These are phyloP conservation scores for Datnioides undecimradiatus DNA, from an alignment of 2,113 vertebrate species.

Conservation along the genomic window DNA sequence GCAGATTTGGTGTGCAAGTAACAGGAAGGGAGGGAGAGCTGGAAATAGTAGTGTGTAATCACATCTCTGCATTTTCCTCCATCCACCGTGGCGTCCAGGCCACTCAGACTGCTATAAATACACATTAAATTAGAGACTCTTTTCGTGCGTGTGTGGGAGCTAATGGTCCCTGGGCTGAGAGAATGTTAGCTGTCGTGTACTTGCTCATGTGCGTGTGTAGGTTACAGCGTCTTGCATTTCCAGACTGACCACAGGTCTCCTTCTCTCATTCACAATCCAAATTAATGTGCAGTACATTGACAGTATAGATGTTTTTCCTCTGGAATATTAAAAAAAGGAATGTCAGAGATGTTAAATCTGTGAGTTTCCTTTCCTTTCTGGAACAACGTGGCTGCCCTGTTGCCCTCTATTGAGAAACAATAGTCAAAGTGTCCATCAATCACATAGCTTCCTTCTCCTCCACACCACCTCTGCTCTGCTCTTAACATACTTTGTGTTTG, in stretches of 20 bases:
- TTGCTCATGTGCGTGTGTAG: slow-evolving; percentile 5
- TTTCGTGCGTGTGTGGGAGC: slow-evolving; percentile 4
- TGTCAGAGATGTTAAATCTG: too few species aligned
- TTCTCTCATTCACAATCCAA: background rate
- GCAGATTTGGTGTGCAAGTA: background rate
- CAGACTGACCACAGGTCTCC: background rate
- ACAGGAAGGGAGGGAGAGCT: slow-evolving; percentile 58
- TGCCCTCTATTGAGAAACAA: slow-evolving; percentile 7
- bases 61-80: slow-evolving; percentile 65
- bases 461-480: slow-evolving; percentile 9
- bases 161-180: slow-evolving; percentile 28
- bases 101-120: slow-evolving; percentile 72
- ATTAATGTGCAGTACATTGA: too few species aligned
- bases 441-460: background rate
- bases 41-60: slow-evolving; percentile 71
- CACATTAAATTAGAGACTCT: slow-evolving; percentile 71
- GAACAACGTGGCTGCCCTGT: background rate
- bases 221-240: background rate
- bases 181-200: background rate
- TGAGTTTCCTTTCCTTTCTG: background rate
- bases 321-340: background rate
- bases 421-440: slow-evolving; percentile 24
- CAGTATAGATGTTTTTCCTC: background rate
- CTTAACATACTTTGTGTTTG: slow-evolving; percentile 48
- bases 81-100: slow-evolving; percentile 65